Evolutionary conservation across 1,140 invertebrate genomes (phyloP), one percentile per base, ranked within the genome.

Genomic region (Oedothorax gibbosus): DNA sequence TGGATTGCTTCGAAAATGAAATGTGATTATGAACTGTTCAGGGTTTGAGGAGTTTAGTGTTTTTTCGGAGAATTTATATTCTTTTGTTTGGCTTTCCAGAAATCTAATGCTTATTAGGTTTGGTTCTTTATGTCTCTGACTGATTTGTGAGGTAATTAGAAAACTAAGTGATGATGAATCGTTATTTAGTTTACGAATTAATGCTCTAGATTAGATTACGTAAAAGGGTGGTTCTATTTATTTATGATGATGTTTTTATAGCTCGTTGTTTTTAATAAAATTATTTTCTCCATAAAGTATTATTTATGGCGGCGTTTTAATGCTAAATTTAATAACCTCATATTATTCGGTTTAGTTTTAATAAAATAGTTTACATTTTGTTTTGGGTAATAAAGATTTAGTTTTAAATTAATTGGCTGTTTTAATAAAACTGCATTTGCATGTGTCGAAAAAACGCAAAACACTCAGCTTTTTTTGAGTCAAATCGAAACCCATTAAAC

Each of bases 1-100:
- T 35, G 20, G 68, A 82, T 72, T 64, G 51, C n/a, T 12, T 35
- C 35, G 35, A 21, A 72, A 81, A 56, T 81, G 56, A 56, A 68
- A 81, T 60, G 56, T 51, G 68, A 81, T 81, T 81, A 64, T 54
- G 64, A 66, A 60, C n/a, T 60, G 35, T 35, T 35, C 21, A 6
- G 7, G 50, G n/a, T 51, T 51, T 12, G 10, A n/a, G 7, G 15
- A 71, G 9, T 0, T 1, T 15, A 18, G 15, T 71, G 35, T 50
- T 51, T 71, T 51, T 71, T 71, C 11, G 4, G 21, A 11, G 49
- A 12, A 20, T 68, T 15, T 4, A 7, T 20, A 18, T 68, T 35
- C 35, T 69, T 69, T 69, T 50, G 51, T 35, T 69, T 50, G 51
- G 20, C 51, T n/a, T 12, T 10, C 8, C 20, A 20, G 49, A 68